Base-by-base conservation (phyloP, 2,888 invertebrate genomes). In the Ornithoptera alexandrae region DNA sequence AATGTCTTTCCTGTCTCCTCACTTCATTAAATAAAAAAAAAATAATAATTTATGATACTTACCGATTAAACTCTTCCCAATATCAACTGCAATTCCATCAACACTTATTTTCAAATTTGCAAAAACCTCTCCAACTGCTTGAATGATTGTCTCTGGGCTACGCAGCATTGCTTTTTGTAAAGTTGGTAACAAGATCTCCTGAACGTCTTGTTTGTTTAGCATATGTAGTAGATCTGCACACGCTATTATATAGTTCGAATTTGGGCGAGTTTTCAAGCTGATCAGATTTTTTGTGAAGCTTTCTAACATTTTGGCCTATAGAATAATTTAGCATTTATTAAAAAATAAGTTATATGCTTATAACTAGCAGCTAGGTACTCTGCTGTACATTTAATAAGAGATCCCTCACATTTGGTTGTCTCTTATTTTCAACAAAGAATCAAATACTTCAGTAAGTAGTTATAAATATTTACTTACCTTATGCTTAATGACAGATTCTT, bases 161-260 rank as follows among this genome's bases (percentile, higher is more conserved):
- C 99, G 93, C 42, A 99, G 92, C 95, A 99, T 96, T 24, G 97
- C 95, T 84, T 98, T 98, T 84, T 98, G 97, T 68, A 98, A 90
- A 1, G 97, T 96, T 0, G 98, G 98, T 72, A 98, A 90, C 60
- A 99, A 85, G 8, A 90, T 90, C 62, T 93, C 94, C 79, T 96
- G 95, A 77, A 98, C 97, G 66, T 97, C 96, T 0, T 93, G 93
- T 72, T 94, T 92, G 22, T 89, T 92, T 18, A 96, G 84, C 69
- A 94, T 89, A 20, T 91, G 93, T 36, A 98, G 89, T 66, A 97
- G 89, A 20, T 95, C 94, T 46, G 93, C 92, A 79, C 96, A 96
- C 0, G 94, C 94, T 71, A 92, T 89, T 66, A 97, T 94, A 72
- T 95, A 92, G 77, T 94, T 94, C 10, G 94, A 89, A 74, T 95